phyloP scores from a whole-genome alignment of 2,888 invertebrate species.

The Dromius quadrimaculatus region DNA sequence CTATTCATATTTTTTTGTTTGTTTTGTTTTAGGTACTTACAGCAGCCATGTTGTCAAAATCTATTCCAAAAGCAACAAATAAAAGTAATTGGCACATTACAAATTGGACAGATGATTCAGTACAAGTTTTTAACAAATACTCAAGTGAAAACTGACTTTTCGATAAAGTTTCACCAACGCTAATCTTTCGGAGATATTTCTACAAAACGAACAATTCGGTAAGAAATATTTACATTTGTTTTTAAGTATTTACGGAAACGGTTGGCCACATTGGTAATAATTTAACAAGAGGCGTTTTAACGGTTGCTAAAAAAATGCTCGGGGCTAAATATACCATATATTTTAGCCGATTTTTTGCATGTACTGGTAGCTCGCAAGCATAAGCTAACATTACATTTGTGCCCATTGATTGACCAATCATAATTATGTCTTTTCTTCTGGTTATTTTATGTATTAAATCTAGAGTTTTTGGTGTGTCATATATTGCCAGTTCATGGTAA shows the following conservation, averaged over 20 bases:
- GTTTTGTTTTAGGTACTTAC: neutral
- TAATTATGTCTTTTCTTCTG: slow-evolving; percentile 68
- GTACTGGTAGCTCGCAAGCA: slow-evolving; percentile 76
- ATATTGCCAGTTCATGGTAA: slow-evolving; percentile 60
- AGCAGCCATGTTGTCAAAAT: slow-evolving; percentile 60
- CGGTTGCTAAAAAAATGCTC: slow-evolving; percentile 71
- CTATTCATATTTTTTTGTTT: neutral
- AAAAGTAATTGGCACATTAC: slow-evolving; percentile 76
- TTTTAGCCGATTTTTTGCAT: slow-evolving; percentile 75
- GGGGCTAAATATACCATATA: slow-evolving; percentile 76
- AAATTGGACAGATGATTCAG: slow-evolving; percentile 68
- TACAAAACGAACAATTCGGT: neutral
- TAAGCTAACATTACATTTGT: slow-evolving; percentile 80
- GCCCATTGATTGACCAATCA: slow-evolving; percentile 92
- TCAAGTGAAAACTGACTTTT: slow-evolving; percentile 70
- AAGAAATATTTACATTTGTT: neutral
- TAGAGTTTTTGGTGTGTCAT: slow-evolving; percentile 62
- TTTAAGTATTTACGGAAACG: slow-evolving; percentile 25
- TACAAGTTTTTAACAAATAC: slow-evolving; percentile 72
- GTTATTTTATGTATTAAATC: slow-evolving; percentile 59
- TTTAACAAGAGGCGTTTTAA: slow-evolving; percentile 67
- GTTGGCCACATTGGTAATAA: slow-evolving; percentile 15
- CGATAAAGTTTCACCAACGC: slow-evolving; percentile 77
- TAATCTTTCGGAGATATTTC: slow-evolving; percentile 63
- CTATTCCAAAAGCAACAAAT: slow-evolving; percentile 77